Percentiles rank a stretch among this genome's conserved stretches.
Conservation (phyloP, 37 sponge, comb jelly and placozoan genomes). For the Hormiphora californensis region DNA sequence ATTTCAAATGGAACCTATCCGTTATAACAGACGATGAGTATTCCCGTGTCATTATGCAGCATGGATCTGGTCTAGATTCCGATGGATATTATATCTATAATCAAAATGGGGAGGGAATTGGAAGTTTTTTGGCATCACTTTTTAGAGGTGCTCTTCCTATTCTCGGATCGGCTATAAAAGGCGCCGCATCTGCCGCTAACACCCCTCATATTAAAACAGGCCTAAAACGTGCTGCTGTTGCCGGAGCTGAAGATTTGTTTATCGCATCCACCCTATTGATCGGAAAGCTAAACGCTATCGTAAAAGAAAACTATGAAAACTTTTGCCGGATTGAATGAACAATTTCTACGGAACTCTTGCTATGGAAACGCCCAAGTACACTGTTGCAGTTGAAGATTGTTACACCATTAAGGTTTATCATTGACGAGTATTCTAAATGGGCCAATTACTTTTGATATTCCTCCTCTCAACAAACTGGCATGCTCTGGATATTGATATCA, state of each 20-base stretch:
- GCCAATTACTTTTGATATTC: not conserved
- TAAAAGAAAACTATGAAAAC: not conserved
- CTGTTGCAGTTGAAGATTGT: not conserved
- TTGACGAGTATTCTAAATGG: not conserved
- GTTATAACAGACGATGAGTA: not conserved
- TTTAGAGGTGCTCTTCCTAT: not conserved
- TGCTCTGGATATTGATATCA: not conserved
- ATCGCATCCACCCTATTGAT: not conserved
- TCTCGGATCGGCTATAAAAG: not conserved
- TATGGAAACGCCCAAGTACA: not conserved
- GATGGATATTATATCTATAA: conserved; percentile 21
- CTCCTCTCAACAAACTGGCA: not conserved
- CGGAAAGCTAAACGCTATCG: not conserved
- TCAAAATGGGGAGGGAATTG: not conserved
- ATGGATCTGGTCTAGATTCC: not conserved
- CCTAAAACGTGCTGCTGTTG: not conserved
- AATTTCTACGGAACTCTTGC: not conserved
- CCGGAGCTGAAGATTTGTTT: no score
- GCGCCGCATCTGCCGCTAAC: no score
- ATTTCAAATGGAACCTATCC: no score
- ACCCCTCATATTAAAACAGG: not conserved
- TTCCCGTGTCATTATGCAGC: not conserved
- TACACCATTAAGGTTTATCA: not conserved
- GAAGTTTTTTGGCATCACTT: not conserved
- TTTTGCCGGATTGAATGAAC: no score